phyloP scores from a whole-genome alignment of 1,140 invertebrate genomes.

The Anastrepha obliqua region DNA sequence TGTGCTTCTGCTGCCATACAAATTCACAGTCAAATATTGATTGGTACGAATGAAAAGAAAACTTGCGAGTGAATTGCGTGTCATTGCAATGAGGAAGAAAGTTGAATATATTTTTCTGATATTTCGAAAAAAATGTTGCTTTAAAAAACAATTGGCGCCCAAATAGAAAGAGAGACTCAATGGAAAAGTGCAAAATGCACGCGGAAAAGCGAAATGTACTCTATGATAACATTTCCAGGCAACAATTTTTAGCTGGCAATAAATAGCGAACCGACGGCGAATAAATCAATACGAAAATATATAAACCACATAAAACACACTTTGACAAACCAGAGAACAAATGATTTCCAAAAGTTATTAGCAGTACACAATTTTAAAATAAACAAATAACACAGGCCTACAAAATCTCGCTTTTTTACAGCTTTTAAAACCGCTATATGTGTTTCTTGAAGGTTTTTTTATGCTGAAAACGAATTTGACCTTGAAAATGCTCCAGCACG shows the following conservation, averaged over 20 bases:
- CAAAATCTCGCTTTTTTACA: too few relatives aligned
- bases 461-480: too few relatives aligned
- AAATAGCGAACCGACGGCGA: not conserved
- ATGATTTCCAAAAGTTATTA: too few relatives aligned
- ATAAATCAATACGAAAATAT: not conserved
- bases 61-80: not conserved
- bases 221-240: too few relatives aligned
- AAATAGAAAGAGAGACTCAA: not conserved
- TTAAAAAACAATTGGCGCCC: not conserved
- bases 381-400: too few relatives aligned
- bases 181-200: not conserved
- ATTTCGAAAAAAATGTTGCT: not conserved
- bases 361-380: not conserved
- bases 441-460: too few relatives aligned
- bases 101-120: not conserved
- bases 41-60: not conserved
- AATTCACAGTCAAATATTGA: not conserved
- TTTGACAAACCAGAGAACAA: not conserved
- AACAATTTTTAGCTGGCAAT: not conserved
- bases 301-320: not conserved
- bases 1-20: not conserved
- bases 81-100: not conserved
- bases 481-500: too few relatives aligned
- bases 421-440: too few relatives aligned
- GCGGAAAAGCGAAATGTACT: not conserved